These are phyloP conservation scores for Amphipoea lucens DNA, from an alignment of 2,888 invertebrate genomes.

Conservation along the genomic window DNA sequence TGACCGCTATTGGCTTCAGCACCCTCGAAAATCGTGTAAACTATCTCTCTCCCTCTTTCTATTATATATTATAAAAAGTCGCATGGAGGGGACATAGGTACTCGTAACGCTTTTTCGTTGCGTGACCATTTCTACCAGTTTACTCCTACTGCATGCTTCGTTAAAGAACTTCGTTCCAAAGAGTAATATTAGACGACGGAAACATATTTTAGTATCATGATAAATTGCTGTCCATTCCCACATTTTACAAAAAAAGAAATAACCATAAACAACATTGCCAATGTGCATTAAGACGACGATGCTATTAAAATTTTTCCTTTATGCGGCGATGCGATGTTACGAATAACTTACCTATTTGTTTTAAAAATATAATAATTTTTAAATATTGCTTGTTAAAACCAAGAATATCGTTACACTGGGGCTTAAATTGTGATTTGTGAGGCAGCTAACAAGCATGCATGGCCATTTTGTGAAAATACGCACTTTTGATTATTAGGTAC, in stretches of 20 bases:
- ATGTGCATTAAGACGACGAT: neutral
- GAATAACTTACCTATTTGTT: slow-evolving; percentile 19
- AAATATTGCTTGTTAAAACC: slow-evolving; percentile 10
- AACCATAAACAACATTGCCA: slow-evolving; percentile 5
- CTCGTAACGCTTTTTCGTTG: too few species aligned
- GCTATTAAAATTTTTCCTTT: too few species aligned
- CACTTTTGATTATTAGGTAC: slow-evolving; percentile 39
- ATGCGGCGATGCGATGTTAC: neutral
- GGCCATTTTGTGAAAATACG: slow-evolving; percentile 29
- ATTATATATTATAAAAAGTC: too few species aligned
- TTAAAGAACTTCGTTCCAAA: neutral
- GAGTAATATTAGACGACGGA: neutral
- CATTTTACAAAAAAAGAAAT: neutral
- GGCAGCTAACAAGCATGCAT: slow-evolving; percentile 31
- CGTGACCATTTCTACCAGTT: too few species aligned
- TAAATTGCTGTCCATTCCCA: neutral
- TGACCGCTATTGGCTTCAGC: neutral
- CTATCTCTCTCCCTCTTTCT: too few species aligned
- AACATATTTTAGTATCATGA: neutral
- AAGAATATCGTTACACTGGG: neutral
- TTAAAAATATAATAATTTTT: slow-evolving; percentile 20
- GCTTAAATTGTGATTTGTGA: slow-evolving; percentile 38
- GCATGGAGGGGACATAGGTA: too few species aligned
- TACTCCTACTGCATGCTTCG: neutral
- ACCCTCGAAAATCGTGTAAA: too few species aligned